Evolutionary conservation across 2,113 vertebrate genomes (phyloP).

Genomic region (Panthera uncia): DNA sequence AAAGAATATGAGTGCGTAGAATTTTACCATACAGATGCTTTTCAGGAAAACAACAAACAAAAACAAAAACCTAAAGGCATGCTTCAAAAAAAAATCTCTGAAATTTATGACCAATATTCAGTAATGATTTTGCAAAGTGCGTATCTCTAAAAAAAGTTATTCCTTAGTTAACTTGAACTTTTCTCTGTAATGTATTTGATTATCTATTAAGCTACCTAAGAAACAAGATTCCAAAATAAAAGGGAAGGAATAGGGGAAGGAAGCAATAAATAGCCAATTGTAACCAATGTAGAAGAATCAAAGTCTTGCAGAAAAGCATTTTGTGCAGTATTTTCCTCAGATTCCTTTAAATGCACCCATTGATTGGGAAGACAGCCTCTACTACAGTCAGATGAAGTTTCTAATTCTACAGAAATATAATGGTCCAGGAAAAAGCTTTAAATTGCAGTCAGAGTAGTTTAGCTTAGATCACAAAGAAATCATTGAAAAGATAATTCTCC

Average conservation of each 20-base stretch:
- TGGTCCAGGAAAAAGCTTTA: background rate
- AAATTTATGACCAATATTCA: background rate
- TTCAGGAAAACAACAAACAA: background rate
- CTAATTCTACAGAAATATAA: background rate
- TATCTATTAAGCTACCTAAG: background rate
- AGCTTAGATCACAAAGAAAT: background rate
- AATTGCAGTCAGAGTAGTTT: background rate
- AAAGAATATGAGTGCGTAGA: background rate
- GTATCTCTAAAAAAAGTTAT: background rate
- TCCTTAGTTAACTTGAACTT: background rate
- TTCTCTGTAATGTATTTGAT: background rate
- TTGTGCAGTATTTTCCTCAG: background rate
- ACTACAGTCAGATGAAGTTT: background rate
- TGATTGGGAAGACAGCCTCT: background rate
- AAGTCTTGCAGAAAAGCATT: background rate
- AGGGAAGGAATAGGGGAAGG: background rate
- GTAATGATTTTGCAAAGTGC: background rate
- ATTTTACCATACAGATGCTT: background rate
- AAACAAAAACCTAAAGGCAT: background rate
- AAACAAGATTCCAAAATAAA: background rate
- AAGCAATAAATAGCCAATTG: background rate
- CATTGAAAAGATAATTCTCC: background rate
- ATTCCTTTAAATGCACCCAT: background rate
- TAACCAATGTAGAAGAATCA: background rate
- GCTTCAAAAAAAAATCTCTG: slow-evolving; percentile 41